Conservation (phyloP, 2,113 vertebrate genomes). For the Nerophis lumbriciformis region DNA sequence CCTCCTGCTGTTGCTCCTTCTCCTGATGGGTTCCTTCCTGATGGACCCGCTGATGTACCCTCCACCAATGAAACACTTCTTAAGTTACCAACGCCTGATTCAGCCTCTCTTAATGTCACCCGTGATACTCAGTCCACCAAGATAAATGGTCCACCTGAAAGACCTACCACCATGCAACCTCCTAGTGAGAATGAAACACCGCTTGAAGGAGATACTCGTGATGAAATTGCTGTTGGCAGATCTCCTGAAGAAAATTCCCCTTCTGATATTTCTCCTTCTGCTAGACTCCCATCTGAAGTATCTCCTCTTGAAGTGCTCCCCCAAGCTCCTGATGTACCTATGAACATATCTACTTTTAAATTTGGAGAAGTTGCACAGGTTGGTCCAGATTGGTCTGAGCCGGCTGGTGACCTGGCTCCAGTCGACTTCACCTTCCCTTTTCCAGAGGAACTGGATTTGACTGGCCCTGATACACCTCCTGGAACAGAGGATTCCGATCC, state of each 20-base stretch:
- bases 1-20: neutral
- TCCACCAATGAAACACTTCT: neutral
- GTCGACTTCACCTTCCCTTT: conserved; percentile 43
- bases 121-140: neutral
- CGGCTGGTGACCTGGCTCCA: conserved; percentile 23
- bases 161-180: neutral
- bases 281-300: conserved; percentile 8
- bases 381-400: conserved; percentile 4
- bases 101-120: neutral
- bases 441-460: conserved; percentile 17
- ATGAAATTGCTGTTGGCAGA: neutral
- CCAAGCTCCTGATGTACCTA: conserved; percentile 12
- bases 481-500: conserved; percentile 7
- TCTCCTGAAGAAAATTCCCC: neutral
- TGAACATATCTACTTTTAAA: conserved; percentile 11
- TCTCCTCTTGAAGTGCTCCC: conserved; percentile 1
- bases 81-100: neutral
- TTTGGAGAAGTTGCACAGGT: conserved; percentile 8
- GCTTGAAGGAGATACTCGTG: neutral
- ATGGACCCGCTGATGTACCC: neutral
- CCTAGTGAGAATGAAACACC: neutral
- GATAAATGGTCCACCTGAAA: neutral
- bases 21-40: neutral
- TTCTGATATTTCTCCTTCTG: conserved; percentile 10
- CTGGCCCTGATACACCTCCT: neutral